Evolutionary conservation across 1,140 invertebrate species (phyloP), one percentile per base, ranked within the genome.

Genomic region (Drosophila lacertosa): DNA sequence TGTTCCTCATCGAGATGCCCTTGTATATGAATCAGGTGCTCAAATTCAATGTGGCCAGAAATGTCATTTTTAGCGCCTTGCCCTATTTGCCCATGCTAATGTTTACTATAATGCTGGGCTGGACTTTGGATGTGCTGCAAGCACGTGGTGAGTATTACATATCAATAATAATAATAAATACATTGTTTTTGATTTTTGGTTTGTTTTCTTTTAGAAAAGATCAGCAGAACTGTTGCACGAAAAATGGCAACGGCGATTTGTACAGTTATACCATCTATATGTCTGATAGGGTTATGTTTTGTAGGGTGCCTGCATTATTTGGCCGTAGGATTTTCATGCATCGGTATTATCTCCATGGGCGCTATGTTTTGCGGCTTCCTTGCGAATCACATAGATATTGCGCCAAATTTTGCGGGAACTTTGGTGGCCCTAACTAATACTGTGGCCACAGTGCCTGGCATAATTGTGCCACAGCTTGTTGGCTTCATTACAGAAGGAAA

Each of bases 11-110:
- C 16, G 96, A 98, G 86, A 93, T 99, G 47, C 98, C 98, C 0
- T 96, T 95, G 67, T 99, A 98, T 90, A 96, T 99, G 95, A 96
- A 97, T 82, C 94, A 96, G 89, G 95, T 98, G 18, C 93, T 99
- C 1, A 94, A 97, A 86, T 98, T 98, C 81, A 94, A 98, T 70
- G 95, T 99, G 65, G 94, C 95, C 78, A 93, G 95, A 93, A 96
- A 96, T 81, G 94, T 95, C 15, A 92, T 94, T 1, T 92, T 95
- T 2, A 95, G 94, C 15, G 93, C 95, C 0, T 79, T 96, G 18
- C 95, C 96, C n/a, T 96, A 95, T 89, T 92, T 96, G 4, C 94
- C 94, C 18, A 94, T 96, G 92, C 96, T 95, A 94, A 90, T 96
- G 29, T 95, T 96, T 84, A 95, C 95, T 39, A 94, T 96, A 77